Percentiles rank a stretch among this genome's conserved stretches.
Evolutionary conservation across 92 coral and sea anemone species (phyloP).

Genomic region (Virgularia gustaviana): DNA sequence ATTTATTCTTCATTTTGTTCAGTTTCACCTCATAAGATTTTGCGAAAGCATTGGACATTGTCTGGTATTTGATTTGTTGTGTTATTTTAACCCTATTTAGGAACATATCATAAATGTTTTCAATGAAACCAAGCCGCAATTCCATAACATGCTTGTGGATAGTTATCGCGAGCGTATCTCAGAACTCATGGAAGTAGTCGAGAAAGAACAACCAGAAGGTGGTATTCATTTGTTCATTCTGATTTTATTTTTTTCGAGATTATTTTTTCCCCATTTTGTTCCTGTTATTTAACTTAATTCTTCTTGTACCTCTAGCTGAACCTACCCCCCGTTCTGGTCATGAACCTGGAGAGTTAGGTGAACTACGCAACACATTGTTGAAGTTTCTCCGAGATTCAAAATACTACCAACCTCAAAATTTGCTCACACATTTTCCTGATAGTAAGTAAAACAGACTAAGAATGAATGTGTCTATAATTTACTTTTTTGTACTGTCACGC

Average conservation of each 20-base stretch:
- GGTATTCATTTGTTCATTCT: too few species aligned
- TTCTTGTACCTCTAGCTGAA: slow-evolving; percentile 54
- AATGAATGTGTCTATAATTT: too few species aligned
- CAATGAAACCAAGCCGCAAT: slow-evolving; percentile 70
- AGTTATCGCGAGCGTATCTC: slow-evolving; percentile 90
- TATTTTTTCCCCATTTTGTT: neutral
- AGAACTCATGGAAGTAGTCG: slow-evolving; percentile 69
- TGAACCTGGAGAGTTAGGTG: slow-evolving; percentile 99
- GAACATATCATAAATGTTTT: slow-evolving; percentile 86
- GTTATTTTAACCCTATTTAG: slow-evolving; percentile 27
- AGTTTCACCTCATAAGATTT: neutral
- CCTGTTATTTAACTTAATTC: neutral
- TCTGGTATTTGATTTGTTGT: neutral
- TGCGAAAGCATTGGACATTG: too few species aligned
- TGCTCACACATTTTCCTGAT: slow-evolving; percentile 90
- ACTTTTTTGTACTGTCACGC: neutral
- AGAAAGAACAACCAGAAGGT: slow-evolving; percentile 82
- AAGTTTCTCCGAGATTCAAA: slow-evolving; percentile 82
- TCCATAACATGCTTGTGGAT: slow-evolving; percentile 90
- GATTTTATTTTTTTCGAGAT: too few species aligned
- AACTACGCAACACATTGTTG: slow-evolving; percentile 82
- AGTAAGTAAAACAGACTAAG: slow-evolving; percentile 72
- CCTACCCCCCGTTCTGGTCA: slow-evolving; percentile 82
- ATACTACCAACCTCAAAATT: slow-evolving; percentile 85
- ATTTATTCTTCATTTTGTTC: neutral